A percentile compares a stretch with the other conserved stretches of the same genome.
These are phyloP conservation scores for Onychorhynchus coronatus DNA, from an alignment of 2,113 vertebrate genomes.

Conservation along the genomic window DNA sequence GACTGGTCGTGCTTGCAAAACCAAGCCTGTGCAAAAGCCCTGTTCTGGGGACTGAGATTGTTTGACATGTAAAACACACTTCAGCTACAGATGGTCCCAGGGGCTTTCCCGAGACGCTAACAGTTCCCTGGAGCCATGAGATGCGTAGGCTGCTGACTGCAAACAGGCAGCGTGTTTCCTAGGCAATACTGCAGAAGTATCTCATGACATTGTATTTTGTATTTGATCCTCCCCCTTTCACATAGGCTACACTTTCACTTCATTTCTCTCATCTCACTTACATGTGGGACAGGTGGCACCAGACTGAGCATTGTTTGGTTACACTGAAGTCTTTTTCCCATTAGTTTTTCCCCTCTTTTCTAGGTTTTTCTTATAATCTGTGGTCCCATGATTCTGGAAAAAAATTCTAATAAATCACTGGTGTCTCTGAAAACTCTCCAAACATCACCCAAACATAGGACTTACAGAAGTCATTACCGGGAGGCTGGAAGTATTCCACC, in stretches of 20 bases:
- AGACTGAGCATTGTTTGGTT: neutral
- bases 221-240: neutral
- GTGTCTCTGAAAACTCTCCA: neutral
- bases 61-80: neutral
- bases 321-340: neutral
- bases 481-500: neutral
- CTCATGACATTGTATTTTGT: neutral
- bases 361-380: neutral
- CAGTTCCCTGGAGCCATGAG: neutral
- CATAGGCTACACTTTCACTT: neutral
- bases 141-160: neutral
- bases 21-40: neutral
- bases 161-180: conserved; percentile 22
- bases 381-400: neutral
- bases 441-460: neutral
- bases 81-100: neutral
- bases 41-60: neutral
- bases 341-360: neutral
- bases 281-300: neutral
- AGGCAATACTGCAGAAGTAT: neutral
- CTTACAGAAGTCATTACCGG: neutral
- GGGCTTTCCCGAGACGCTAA: neutral
- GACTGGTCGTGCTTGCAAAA: neutral
- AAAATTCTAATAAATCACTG: neutral
- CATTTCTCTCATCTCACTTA: neutral